A percentile compares a stretch with the other conserved stretches of the same genome.
phyloP scores from a whole-genome alignment of 37 sponge, comb jelly and placozoan genomes.

The Oscarella lobularis region DNA sequence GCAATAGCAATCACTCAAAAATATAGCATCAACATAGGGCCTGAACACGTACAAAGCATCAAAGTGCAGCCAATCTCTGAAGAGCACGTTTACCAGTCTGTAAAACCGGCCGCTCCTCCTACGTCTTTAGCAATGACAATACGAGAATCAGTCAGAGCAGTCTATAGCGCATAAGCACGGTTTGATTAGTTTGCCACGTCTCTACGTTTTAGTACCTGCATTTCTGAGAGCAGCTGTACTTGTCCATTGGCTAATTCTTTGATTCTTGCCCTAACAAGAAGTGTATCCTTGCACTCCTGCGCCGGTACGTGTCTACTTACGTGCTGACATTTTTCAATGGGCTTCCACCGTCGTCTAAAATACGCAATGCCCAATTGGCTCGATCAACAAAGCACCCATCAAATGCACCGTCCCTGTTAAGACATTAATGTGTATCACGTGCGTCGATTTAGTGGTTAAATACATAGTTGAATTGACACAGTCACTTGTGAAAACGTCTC shows the following conservation, averaged over 20 bases:
- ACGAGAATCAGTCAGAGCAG: background rate
- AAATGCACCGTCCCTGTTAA: background rate
- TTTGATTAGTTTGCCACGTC: background rate
- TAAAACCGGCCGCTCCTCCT: background rate
- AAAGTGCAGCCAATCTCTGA: background rate
- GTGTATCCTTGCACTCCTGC: background rate
- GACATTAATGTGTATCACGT: background rate
- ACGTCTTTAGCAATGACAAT: background rate
- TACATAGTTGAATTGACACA: background rate
- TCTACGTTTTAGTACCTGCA: background rate
- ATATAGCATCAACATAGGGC: background rate
- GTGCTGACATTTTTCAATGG: background rate
- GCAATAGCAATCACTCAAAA: background rate
- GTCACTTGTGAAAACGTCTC: background rate
- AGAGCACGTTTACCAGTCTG: background rate
- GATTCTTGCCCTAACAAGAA: background rate
- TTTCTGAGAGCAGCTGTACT: background rate
- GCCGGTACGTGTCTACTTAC: background rate
- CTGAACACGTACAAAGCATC: background rate
- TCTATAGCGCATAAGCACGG: background rate
- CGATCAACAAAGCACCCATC: background rate
- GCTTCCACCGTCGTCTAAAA: background rate
- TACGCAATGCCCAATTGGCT: background rate
- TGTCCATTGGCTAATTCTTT: background rate
- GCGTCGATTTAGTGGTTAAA: background rate